Base-by-base conservation (phyloP, 2,113 vertebrate species). In the Podocnemis expansa region DNA sequence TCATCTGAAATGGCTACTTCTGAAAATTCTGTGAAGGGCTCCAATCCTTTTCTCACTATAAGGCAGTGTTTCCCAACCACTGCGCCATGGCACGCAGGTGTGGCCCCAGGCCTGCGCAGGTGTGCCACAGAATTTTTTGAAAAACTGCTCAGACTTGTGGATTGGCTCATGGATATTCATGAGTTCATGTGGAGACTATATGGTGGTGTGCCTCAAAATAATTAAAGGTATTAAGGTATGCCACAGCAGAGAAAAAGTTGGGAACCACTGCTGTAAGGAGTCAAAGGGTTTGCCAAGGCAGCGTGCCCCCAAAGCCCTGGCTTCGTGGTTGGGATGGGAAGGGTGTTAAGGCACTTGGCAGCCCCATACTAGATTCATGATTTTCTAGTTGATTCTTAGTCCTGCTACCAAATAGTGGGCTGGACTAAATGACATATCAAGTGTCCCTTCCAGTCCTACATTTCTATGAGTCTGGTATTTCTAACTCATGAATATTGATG, bases 21-120 rank as follows among this genome's bases (percentile, higher is more conserved):
- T 96, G 91, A 78, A 87, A 84, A 90, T n/a, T 89, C 24, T 94
- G 17, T 89, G 82, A 58, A 85, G 31, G 94, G 55, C 41, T n/a
- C 24, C 49, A 24, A 41, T 96, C 95, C 91, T n/a, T n/a, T n/a
- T n/a, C n/a, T n/a, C n/a, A n/a, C n/a, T n/a, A n/a, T n/a, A n/a
- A n/a, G n/a, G n/a, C n/a, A n/a, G n/a, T n/a, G n/a, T n/a, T n/a
- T n/a, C n/a, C n/a, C n/a, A n/a, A n/a, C n/a, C n/a, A n/a, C n/a
- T n/a, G n/a, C n/a, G n/a, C n/a, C n/a, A n/a, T n/a, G n/a, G n/a
- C n/a, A n/a, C n/a, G n/a, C n/a, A n/a, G n/a, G n/a, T n/a, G n/a
- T n/a, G n/a, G n/a, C n/a, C n/a, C n/a, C n/a, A n/a, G n/a, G n/a
- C n/a, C n/a, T n/a, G n/a, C n/a, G n/a, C n/a, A n/a, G n/a, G n/a